Evolutionary conservation across 2,797 vertebrate genomes (phyloP).

Genomic region (Malurus leucopterus): DNA sequence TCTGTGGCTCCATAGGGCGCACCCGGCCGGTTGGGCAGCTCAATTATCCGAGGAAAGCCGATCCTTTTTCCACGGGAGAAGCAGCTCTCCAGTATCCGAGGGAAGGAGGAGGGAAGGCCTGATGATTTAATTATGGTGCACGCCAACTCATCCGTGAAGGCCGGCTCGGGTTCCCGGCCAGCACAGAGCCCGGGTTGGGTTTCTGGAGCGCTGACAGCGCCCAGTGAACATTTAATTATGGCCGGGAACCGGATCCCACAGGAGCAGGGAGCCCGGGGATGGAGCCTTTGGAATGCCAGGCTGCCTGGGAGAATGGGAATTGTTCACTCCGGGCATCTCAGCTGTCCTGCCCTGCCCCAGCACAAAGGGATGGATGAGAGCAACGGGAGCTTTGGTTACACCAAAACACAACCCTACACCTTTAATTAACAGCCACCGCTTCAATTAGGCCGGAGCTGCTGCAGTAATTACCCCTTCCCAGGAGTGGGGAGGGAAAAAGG

Average conservation of each 20-base stretch:
- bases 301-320: slow-evolving; percentile 69
- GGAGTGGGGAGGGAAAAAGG: slow-evolving; percentile 33
- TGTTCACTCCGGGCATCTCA: slow-evolving; percentile 73
- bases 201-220: slow-evolving; percentile 81
- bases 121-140: slow-evolving; percentile 97
- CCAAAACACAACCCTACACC: slow-evolving; percentile 80
- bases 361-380: neutral
- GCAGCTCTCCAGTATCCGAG: slow-evolving; percentile 80
- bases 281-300: slow-evolving; percentile 24
- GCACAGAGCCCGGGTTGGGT: slow-evolving; percentile 82
- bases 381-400: slow-evolving; percentile 79
- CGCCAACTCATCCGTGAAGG: slow-evolving; percentile 84
- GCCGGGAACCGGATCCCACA: slow-evolving; percentile 75
- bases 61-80: slow-evolving; percentile 74
- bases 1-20: slow-evolving; percentile 52
- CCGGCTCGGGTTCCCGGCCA: slow-evolving; percentile 80
- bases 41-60: slow-evolving; percentile 76
- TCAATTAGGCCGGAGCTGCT: slow-evolving; percentile 75
- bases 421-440: slow-evolving; percentile 90
- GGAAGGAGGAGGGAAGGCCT: slow-evolving; percentile 79
- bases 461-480: slow-evolving; percentile 75
- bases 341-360: slow-evolving; percentile 65
- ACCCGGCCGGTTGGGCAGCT: slow-evolving; percentile 70
- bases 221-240: slow-evolving; percentile 85
- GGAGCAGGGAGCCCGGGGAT: slow-evolving; percentile 6